Evolutionary conservation across 1,140 invertebrate genomes (phyloP).

Genomic region (Thaumetopoea pityocampa): DNA sequence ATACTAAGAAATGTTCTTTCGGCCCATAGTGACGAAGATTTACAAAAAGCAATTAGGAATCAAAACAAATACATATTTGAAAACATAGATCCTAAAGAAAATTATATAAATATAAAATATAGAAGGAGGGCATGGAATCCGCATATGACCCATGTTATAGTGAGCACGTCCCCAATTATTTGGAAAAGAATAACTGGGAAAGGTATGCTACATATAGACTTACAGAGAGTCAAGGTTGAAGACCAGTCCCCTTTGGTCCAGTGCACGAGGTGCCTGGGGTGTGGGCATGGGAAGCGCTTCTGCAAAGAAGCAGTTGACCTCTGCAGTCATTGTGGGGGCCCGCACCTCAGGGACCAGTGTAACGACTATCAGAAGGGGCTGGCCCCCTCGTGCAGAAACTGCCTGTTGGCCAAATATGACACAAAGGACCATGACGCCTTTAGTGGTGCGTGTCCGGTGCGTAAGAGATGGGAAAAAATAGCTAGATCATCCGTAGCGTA

Average conservation of each 20-base stretch:
- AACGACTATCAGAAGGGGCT: background rate
- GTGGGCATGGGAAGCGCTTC: background rate
- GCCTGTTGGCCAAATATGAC: background rate
- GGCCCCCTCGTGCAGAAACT: constrained; percentile 14
- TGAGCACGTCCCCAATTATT: constrained; percentile 12
- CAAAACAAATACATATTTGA: no score
- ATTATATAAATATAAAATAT: background rate
- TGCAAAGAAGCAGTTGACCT: constrained; percentile 5
- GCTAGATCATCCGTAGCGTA: no score
- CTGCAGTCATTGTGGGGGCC: constrained; percentile 18
- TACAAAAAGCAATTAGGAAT: constrained; percentile 1
- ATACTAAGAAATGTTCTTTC: constrained; percentile 4
- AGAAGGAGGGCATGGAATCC: constrained; percentile 17
- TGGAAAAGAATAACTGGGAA: no score
- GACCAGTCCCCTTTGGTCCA: no score
- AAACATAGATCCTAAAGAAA: background rate
- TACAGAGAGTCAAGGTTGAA: no score
- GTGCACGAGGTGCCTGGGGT: no score
- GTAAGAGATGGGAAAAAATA: no score
- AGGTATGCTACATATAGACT: no score
- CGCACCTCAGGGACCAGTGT: constrained; percentile 10
- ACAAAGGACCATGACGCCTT: constrained; percentile 5
- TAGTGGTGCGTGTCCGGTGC: no score
- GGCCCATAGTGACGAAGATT: constrained; percentile 10
- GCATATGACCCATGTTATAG: no score